Evolutionary conservation across 2,888 invertebrate genomes (phyloP), one percentile per base, ranked within the genome.

Genomic region (Allygus modestus): DNA sequence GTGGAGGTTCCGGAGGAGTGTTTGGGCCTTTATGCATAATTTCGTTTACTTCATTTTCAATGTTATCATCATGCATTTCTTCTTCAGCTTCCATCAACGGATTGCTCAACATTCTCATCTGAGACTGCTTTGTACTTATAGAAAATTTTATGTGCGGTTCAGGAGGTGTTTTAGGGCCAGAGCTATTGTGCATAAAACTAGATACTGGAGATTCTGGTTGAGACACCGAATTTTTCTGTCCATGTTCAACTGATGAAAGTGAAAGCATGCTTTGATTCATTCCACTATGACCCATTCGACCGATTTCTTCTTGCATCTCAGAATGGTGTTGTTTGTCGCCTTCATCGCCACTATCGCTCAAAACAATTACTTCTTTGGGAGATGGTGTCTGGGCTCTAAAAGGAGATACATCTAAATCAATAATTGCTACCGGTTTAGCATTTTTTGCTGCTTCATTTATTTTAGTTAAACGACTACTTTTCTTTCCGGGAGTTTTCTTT

Each of bases 381-480:
- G 96, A 95, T 11, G 96, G 96, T 17, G 95, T 94, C 85, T 96
- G 93, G 89, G 96, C 96, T 89, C 95, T 94, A 91, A 96, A 96
- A 9, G 97, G 97, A 84, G 96, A 96, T 87, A 95, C 94, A 89
- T 96, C 96, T 87, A 97, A 91, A 91, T 97, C 97, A 88, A 97
- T 97, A 84, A 97, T 96, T 26, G 96, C 97, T 11, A 96, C 95
- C 0, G 97, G 96, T 89, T 95, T 96, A 84, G 94, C 92, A 83
- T 93, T 93, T 69, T 88, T 87, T 23, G 89, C 86, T 83, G 86
- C 86, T 11, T 91, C 91, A 5, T 83, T 89, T 89, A 4, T 89
- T 87, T 82, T 83, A 9, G 85, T 83, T 89, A 85, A 31, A 28
- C 81, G 83, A 73, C 73, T 84, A 73, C 82, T 86, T 75, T 85